Evolutionary conservation across 2,113 vertebrate genomes (phyloP).

Genomic region (Nanorana parkeri): DNA sequence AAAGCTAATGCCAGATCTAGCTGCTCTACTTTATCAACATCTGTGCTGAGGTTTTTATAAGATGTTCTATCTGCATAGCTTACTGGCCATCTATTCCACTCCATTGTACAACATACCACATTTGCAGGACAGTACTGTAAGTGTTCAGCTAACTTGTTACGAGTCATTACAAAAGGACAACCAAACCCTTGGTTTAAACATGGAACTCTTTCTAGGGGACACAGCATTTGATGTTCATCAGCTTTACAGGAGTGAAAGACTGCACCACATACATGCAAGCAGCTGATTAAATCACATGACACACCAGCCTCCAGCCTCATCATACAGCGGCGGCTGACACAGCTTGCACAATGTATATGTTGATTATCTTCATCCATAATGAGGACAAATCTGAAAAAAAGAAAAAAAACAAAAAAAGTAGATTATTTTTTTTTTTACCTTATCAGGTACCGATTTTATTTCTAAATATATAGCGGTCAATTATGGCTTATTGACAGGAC

Average conservation of each 20-base stretch:
- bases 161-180: conserved; percentile 85
- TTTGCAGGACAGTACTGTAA: conserved; percentile 93
- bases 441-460: background rate
- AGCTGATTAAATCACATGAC: conserved; percentile 87
- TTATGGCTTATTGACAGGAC: no score
- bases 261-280: conserved; percentile 90
- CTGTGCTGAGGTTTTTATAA: conserved; percentile 90
- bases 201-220: conserved; percentile 88
- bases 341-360: conserved; percentile 89
- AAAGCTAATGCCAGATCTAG: conserved; percentile 95
- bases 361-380: conserved; percentile 79
- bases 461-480: no score
- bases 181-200: conserved; percentile 93
- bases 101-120: conserved; percentile 97
- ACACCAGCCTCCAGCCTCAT: conserved; percentile 81
- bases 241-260: conserved; percentile 93
- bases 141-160: conserved; percentile 91
- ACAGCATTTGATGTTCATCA: conserved; percentile 89
- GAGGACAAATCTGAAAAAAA: conserved; percentile 67
- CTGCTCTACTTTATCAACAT: conserved; percentile 92
- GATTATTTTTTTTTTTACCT: no score
- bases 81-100: conserved; percentile 97
- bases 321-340: conserved; percentile 90
- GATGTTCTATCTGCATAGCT: conserved; percentile 92
- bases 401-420: background rate